phyloP scores from a whole-genome alignment of 1,140 invertebrate species.

The Lasaia peninsularis region DNA sequence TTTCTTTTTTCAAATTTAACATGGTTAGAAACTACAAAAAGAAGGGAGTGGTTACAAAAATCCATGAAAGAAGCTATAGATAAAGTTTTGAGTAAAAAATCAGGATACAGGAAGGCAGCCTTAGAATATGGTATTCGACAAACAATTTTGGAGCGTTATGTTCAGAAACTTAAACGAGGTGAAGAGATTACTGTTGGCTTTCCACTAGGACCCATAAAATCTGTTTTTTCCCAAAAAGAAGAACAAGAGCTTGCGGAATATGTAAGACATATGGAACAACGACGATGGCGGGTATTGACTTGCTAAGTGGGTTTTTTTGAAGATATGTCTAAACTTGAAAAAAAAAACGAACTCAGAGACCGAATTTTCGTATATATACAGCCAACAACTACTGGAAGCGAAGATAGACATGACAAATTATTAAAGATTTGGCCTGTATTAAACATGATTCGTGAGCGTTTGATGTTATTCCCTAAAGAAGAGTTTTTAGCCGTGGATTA shows the following conservation, averaged over 20 bases:
- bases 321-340: no score
- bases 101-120: constrained; percentile 33
- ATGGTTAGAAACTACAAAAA: constrained; percentile 13
- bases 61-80: constrained; percentile 30
- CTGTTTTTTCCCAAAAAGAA: constrained; percentile 31
- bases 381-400: no score
- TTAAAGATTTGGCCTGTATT: neutral
- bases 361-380: no score
- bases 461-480: neutral
- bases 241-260: constrained; percentile 31
- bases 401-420: neutral
- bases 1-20: constrained; percentile 19
- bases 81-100: constrained; percentile 28
- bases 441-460: neutral
- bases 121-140: constrained; percentile 31
- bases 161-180: constrained; percentile 30
- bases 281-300: no score
- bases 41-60: constrained; percentile 18
- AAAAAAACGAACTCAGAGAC: no score
- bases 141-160: constrained; percentile 38
- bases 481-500: neutral
- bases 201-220: constrained; percentile 23
- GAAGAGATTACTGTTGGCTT: constrained; percentile 23
- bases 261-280: constrained; percentile 35
- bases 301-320: no score